Evolutionary conservation across 2,888 invertebrate genomes (phyloP), one percentile per base, ranked within the genome.

Genomic region (Diploptera punctata): DNA sequence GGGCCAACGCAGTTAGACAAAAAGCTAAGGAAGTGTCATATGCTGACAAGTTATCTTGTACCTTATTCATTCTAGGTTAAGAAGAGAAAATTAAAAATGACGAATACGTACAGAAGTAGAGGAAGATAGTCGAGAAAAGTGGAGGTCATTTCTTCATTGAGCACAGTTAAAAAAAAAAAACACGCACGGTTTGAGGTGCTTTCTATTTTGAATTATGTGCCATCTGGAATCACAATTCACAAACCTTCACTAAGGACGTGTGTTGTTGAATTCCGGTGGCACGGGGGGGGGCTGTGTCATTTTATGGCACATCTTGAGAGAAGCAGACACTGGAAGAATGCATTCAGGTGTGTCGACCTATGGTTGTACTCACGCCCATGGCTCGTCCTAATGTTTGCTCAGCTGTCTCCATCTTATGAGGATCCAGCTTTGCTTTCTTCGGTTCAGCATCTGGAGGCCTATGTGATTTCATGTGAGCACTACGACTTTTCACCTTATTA

Each of bases 391-490:
- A 49, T 19, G 67, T 71, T 67, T 74, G 74, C 60, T 75, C 74
- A 9, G 73, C 71, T 21, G 71, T 68, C 57, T 74, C 76, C 75
- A 70, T 69, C 71, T 77, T 76, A 54, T 75, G 76, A 52, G 76
- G 61, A 38, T 80, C 81, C 73, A 83, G 84, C 83, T 88, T 90
- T 81, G 88, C 86, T 85, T 89, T 86, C 85, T 88, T 89, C 77
- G 89, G 88, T 83, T 93, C 93, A 84, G 91, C 89, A 86, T 95
- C 95, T 83, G 93, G 92, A 80, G 94, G 93, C 82, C 95, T 92
- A 87, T 99, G 99, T 78, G 97, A 97, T 87, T 99, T 99, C 98
- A 99, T 98, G 87, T 99, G 99, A 77, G 98, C 98, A 87, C 97
- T 98, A 85, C 98, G 92, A 88, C 98, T 98, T 89, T 98, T 97